Conservation (phyloP, 1,140 invertebrate genomes). For the Anadara kagoshimensis region DNA sequence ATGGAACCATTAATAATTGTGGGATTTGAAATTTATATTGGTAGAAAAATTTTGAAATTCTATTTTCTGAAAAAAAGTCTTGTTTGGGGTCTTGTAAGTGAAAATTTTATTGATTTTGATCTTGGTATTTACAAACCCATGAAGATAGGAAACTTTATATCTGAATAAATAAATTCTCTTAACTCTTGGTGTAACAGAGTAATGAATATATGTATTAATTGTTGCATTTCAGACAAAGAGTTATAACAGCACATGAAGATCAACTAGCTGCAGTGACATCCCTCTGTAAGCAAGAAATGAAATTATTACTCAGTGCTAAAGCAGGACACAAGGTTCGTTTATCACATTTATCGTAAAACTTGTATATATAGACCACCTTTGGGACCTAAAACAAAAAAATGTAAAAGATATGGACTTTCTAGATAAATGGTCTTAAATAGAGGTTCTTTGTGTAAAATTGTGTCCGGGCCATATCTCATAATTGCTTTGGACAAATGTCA, state of each 20-base stretch:
- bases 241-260: slow-evolving; percentile 67
- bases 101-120: too few species aligned
- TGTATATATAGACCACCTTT: too few species aligned
- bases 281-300: slow-evolving; percentile 71
- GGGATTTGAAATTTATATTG: too few species aligned
- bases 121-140: too few species aligned
- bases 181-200: too few species aligned
- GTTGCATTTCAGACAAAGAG: slow-evolving; percentile 48
- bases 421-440: background rate
- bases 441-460: background rate
- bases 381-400: background rate
- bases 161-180: too few species aligned
- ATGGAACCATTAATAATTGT: too few species aligned
- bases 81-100: too few species aligned
- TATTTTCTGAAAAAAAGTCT: too few species aligned
- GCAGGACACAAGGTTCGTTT: slow-evolving; percentile 59
- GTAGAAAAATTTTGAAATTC: too few species aligned
- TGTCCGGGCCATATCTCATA: background rate
- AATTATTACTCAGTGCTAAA: slow-evolving; percentile 63
- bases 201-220: slow-evolving; percentile 1
- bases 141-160: too few species aligned
- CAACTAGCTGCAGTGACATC: slow-evolving; percentile 67
- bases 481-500: too few species aligned
- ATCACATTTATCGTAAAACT: background rate
- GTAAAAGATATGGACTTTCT: background rate